A percentile compares a stretch with the other conserved stretches of the same genome.
These are phyloP conservation scores for Podilymbus podiceps DNA, from an alignment of 2,113 vertebrate species.

Conservation along the genomic window DNA sequence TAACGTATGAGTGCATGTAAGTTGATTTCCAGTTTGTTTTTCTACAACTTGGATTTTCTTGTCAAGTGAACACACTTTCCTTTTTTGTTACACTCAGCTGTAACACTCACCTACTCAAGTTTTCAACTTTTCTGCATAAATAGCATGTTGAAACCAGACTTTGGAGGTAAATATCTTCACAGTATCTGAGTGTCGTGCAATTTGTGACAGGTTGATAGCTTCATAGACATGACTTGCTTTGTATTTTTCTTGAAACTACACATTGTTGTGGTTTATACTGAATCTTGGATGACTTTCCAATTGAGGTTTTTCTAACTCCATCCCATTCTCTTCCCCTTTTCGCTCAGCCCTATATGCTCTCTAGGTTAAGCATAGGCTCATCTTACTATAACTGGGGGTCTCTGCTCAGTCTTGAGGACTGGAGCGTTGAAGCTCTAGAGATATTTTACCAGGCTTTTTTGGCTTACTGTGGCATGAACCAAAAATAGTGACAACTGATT, in stretches of 20 bases:
- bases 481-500: not conserved
- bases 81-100: not conserved
- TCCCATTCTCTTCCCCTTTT: not conserved
- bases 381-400: not conserved
- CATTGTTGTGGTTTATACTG: not conserved
- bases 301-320: not conserved
- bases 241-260: not conserved
- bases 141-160: not conserved
- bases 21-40: not conserved
- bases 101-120: slow-evolving; percentile 22
- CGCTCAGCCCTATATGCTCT: not conserved
- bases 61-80: not conserved
- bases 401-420: not conserved
- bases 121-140: not conserved
- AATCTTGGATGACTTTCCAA: not conserved
- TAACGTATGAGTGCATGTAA: not conserved
- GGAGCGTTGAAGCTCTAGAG: not conserved
- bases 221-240: not conserved
- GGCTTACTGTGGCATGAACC: not conserved
- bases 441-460: not conserved
- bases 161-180: not conserved
- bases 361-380: not conserved
- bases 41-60: not conserved
- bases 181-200: not conserved
- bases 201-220: not conserved